These are phyloP conservation scores for Caranx ignobilis DNA, from an alignment of 2,113 vertebrate species.

Conservation along the genomic window DNA sequence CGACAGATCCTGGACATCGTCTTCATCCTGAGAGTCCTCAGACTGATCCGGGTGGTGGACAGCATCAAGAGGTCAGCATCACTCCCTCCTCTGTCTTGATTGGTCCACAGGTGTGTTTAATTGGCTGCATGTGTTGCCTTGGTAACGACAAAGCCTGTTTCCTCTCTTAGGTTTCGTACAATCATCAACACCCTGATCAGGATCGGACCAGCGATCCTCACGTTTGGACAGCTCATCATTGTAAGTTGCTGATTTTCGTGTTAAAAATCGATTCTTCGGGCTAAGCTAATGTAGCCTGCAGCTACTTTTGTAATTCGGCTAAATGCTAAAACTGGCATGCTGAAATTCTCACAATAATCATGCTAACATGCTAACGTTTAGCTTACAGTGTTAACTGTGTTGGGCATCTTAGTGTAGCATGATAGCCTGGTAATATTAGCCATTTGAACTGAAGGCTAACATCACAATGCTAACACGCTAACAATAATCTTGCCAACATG, in stretches of 20 bases:
- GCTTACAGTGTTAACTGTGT: not conserved
- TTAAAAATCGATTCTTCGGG: too few species aligned
- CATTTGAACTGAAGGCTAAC: too few species aligned
- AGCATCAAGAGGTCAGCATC: conserved; percentile 87
- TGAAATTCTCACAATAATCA: not conserved
- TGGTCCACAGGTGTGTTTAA: not conserved
- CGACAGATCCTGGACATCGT: conserved; percentile 94
- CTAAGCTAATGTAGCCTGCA: too few species aligned
- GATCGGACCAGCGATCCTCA: conserved; percentile 92
- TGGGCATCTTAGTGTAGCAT: not conserved
- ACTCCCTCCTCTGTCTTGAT: not conserved
- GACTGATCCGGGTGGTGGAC: conserved; percentile 91
- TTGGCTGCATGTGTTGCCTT: not conserved
- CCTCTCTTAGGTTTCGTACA: conserved; percentile 83
- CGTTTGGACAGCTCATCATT: conserved; percentile 90
- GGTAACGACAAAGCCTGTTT: not conserved
- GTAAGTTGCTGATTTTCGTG: conserved; percentile 80
- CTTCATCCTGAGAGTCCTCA: conserved; percentile 91
- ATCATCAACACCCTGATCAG: conserved; percentile 94
- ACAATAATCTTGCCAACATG: too few species aligned
- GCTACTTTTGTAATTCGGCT: too few species aligned
- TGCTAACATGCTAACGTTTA: too few species aligned
- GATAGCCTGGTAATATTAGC: not conserved
- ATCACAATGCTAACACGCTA: too few species aligned
- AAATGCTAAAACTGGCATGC: not conserved